Evolutionary conservation across 2,113 vertebrate species (phyloP), one percentile per base, ranked within the genome.

Genomic region (Grantiella picta): DNA sequence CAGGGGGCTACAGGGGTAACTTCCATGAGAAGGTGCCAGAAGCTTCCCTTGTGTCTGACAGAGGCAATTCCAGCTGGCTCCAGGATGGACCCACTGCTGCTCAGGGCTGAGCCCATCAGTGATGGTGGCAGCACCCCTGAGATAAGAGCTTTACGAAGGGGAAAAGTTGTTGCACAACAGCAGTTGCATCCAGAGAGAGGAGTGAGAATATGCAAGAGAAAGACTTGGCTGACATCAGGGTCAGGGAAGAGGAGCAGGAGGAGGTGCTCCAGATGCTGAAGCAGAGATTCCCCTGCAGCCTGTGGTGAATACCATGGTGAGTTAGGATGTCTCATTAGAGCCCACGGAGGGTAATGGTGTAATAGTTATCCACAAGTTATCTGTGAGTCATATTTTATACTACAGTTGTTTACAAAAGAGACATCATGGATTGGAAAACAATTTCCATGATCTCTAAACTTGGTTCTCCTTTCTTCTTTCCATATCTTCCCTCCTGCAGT

Each of bases 41-140:
- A 44, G 12, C 25, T 56, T 50, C 56, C 29, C 12, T 40, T 0
- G 0, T 44, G 29, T 61, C 8, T 0, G 0, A 23, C 10, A 69
- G 29, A 54, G 14, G 10, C 47, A 76, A 27, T 23, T 47, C 40
- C 61, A 54, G 20, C 24, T 8, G 21, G 29, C 24, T 61, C 21
- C 54, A 54, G 35, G 25, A 35, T 3, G 17, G 21, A 18, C 20
- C 1, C 27, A 5, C 29, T 2, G 11, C 47, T 40, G 61, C 14
- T 8, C 47, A 35, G n/a, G 45, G 20, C 38, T 14, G 20, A 40
- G 47, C 47, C 24, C n/a, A 19, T 12, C 54, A 61, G 40, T 4
- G n/a, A 7, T 1, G 6, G 11, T 61, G 38, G 24, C 40, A 82
- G 61, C 13, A 54, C n/a, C 14, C 42, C 11, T 61, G n/a, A 8